These are phyloP conservation scores for Caenorhabditis sp. DNA, from an alignment of 2,888 invertebrate genomes.

Conservation along the genomic window DNA sequence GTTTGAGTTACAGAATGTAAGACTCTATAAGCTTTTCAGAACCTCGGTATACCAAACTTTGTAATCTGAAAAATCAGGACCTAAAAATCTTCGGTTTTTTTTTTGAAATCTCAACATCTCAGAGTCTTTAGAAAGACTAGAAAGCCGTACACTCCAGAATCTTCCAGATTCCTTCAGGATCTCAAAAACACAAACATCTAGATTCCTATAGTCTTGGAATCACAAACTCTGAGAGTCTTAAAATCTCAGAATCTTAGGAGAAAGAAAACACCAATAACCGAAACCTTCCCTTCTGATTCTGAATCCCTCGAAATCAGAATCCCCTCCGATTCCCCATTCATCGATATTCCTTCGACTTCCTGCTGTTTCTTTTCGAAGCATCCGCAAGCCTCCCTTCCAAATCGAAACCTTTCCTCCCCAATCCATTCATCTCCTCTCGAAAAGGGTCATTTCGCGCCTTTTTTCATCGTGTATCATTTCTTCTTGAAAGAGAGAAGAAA, in stretches of 20 bases:
- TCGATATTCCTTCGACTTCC: constrained; percentile 11
- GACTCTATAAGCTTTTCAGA: neutral
- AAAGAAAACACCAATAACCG: too few relatives aligned
- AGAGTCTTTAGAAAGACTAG: too few relatives aligned
- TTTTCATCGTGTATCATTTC: constrained; percentile 17
- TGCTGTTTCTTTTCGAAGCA: constrained; percentile 26
- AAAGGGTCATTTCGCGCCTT: constrained; percentile 53
- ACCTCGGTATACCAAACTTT: neutral
- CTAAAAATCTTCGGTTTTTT: neutral
- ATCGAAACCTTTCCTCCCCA: constrained; percentile 11
- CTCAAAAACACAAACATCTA: too few relatives aligned
- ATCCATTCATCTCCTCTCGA: neutral
- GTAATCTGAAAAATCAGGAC: neutral
- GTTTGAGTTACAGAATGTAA: too few relatives aligned
- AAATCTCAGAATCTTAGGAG: neutral
- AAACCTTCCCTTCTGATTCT: too few relatives aligned
- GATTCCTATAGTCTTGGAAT: too few relatives aligned
- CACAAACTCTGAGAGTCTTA: neutral
- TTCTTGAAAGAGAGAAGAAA: too few relatives aligned
- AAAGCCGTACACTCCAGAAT: too few relatives aligned
- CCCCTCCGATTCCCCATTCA: neutral
- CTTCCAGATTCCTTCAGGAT: too few relatives aligned
- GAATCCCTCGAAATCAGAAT: neutral
- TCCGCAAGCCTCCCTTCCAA: constrained; percentile 23
- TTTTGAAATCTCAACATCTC: neutral